Evolutionary conservation across 1,140 invertebrate genomes (phyloP), one percentile per base, ranked within the genome.

Genomic region (Coelopa frigida): DNA sequence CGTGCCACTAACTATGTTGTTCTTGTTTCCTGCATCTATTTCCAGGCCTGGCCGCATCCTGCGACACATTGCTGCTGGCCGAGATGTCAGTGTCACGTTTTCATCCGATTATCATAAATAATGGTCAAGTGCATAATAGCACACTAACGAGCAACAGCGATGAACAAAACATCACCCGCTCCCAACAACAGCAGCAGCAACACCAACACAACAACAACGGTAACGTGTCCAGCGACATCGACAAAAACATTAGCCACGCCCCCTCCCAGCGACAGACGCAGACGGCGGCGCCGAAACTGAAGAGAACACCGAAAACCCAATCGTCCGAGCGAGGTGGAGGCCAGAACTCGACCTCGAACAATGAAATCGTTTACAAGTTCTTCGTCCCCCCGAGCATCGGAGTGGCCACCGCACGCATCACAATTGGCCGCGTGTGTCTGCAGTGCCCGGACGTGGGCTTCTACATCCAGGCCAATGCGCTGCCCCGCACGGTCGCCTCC

Each of bases 11-110:
- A 15, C 14, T 36, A 10, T 41, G 14, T 41, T 41, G 3, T 44
- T 29, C 15, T 6, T 39, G 10, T 12, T 29, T 29, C 45, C n/a
- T n/a, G n/a, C n/a, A n/a, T n/a, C n/a, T n/a, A n/a, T n/a, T 56
- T 52, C 0, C 48, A 78, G 76, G 76, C 46, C 58, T 78, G 10
- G 63, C 68, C n/a, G 67, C 68, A 8, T 68, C 69, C 3, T 78
- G 76, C 49, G 71, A 76, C 17, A 66, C 65, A 5, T 40, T 68
- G 20, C 26, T 69, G 11, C 37, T 57, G 18, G 66, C 60, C 26
- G 66, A 69, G 48, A 54, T 69, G 56, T 58, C 65, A 1, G 61
- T 69, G 18, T 49, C 49, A 18, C 56, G 57, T 39, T 58, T 61
- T 39, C 45, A 53, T 26, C 56, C 62, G 27, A 58, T 44, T 38